Percentiles rank a stretch among this genome's conserved stretches.
Conservation (phyloP, 2,113 vertebrate species). For the Pangasianodon gigas region DNA sequence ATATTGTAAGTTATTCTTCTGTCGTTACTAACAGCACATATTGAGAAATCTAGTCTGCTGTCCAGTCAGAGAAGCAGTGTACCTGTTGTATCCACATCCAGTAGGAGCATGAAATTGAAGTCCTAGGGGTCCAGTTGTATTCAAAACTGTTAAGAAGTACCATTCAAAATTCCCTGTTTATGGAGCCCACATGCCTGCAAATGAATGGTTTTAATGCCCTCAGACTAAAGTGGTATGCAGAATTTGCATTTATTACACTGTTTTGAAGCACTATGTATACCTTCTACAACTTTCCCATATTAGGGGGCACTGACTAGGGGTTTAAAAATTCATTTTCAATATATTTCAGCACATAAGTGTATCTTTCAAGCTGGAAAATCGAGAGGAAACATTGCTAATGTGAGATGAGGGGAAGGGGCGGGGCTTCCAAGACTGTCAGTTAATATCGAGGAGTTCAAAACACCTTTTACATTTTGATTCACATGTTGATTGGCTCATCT, state of each 20-base stretch:
- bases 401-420: background rate
- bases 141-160: background rate
- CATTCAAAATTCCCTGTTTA: background rate
- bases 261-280: background rate
- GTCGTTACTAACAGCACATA: background rate
- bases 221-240: background rate
- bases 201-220: background rate
- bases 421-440: background rate
- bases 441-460: background rate
- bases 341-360: background rate
- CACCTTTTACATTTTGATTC: background rate
- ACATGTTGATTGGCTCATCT: background rate
- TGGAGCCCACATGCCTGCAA: background rate
- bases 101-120: no score
- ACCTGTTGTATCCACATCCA: background rate
- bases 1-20: background rate
- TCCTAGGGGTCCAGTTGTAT: background rate
- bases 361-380: background rate
- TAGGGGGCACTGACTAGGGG: background rate
- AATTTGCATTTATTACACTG: conserved; percentile 4
- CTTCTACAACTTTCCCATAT: background rate
- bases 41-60: background rate
- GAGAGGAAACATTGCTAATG: background rate
- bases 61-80: background rate
- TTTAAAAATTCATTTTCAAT: background rate